A percentile compares a stretch with the other conserved stretches of the same genome.
These are phyloP conservation scores for Rhynchopsitta pachyrhyncha DNA, from an alignment of 2,113 vertebrate genomes.

Conservation along the genomic window DNA sequence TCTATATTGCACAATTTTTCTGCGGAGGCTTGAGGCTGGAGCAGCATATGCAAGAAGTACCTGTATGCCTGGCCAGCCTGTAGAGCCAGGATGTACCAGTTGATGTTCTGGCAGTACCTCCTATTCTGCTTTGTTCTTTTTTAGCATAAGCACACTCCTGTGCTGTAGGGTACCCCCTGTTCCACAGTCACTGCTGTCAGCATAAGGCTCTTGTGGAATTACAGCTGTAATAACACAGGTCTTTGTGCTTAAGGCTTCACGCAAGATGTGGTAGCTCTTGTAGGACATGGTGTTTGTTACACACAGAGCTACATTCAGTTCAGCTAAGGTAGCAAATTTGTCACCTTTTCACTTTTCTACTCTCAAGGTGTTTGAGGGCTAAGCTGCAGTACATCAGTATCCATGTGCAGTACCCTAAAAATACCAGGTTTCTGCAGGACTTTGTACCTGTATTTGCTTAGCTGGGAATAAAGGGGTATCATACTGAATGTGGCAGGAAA, in stretches of 20 bases:
- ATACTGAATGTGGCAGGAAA: not conserved
- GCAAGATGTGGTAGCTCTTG: not conserved
- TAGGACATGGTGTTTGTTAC: not conserved
- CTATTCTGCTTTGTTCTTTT: not conserved
- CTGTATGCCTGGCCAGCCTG: not conserved
- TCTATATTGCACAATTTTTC: not conserved
- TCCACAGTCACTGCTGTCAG: not conserved
- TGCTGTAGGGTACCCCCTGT: not conserved
- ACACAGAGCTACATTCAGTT: not conserved
- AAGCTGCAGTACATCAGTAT: not conserved
- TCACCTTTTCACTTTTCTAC: not conserved
- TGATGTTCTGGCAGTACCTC: not conserved
- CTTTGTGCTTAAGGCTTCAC: not conserved
- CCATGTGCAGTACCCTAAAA: not conserved
- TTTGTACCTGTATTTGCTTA: not conserved
- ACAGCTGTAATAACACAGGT: not conserved
- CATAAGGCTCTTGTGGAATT: not conserved
- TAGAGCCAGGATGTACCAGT: not conserved
- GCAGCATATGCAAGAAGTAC: not conserved
- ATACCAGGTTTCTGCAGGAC: too few relatives aligned
- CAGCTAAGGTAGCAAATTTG: not conserved
- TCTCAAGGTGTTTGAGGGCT: not conserved
- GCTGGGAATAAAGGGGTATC: not conserved
- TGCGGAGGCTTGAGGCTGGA: not conserved
- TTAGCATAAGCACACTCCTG: fast-evolving